A percentile compares a stretch with the other conserved stretches of the same genome.
Evolutionary conservation across 2,797 vertebrate species (phyloP).

Genomic region (Darevskia nairensis): DNA sequence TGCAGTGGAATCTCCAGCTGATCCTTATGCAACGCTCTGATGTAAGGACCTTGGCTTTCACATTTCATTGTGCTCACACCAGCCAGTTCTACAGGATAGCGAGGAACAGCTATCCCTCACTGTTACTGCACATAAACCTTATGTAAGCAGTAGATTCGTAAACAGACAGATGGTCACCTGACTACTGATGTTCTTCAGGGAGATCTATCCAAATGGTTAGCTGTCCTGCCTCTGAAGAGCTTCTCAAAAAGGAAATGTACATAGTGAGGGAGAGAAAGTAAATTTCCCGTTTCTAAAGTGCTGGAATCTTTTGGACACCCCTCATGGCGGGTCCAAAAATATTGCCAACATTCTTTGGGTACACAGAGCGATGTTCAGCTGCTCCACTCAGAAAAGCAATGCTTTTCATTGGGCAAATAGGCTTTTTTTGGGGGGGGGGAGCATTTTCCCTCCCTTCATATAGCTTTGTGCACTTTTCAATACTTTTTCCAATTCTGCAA

Average conservation of each 20-base stretch:
- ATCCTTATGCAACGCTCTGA: background rate
- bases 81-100: conserved; percentile 36
- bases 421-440: no score
- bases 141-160: conserved; percentile 47
- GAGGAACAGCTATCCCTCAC: conserved; percentile 38
- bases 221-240: background rate
- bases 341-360: background rate
- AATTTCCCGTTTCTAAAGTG: background rate
- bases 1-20: background rate
- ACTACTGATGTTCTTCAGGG: conserved; percentile 37
- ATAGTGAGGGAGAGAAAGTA: background rate
- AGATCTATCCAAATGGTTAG: conserved; percentile 58
- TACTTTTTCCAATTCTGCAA: background rate
- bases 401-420: background rate
- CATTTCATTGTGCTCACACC: accelerated
- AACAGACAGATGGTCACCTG: conserved; percentile 43
- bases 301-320: background rate
- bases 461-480: background rate
- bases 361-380: background rate
- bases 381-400: background rate
- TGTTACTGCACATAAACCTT: conserved; percentile 28
- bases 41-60: background rate
- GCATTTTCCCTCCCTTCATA: background rate
- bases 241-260: background rate
- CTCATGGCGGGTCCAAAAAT: background rate